Conservation (phyloP, 2,113 vertebrate species). For the Strix aluco region DNA sequence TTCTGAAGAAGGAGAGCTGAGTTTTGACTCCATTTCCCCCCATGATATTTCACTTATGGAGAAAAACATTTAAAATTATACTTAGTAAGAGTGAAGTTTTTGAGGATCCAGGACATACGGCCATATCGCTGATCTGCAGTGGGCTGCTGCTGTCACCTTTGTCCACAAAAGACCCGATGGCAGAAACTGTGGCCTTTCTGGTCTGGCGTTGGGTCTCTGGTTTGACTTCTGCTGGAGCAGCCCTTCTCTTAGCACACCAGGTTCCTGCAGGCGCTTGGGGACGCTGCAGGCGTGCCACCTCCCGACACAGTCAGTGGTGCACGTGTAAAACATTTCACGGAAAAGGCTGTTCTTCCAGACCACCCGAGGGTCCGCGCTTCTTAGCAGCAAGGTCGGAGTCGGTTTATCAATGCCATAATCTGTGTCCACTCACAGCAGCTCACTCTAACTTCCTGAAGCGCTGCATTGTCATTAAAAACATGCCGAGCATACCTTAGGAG, state of each 20-base stretch:
- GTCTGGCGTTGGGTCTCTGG: rapidly evolving
- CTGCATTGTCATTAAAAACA: neutral
- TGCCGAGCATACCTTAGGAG: neutral
- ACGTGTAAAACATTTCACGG: neutral
- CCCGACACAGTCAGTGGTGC: neutral
- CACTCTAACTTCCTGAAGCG: neutral
- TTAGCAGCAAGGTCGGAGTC: rapidly evolving
- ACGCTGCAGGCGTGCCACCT: neutral
- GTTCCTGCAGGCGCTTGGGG: neutral
- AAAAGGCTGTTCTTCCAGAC: neutral
- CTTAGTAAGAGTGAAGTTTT: neutral
- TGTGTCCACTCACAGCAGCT: neutral
- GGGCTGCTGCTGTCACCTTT: neutral
- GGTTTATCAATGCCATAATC: neutral
- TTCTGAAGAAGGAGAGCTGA: neutral
- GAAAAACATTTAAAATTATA: neutral
- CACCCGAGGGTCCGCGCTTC: rapidly evolving
- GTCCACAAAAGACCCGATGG: neutral
- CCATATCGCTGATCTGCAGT: rapidly evolving
- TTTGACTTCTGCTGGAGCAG: neutral
- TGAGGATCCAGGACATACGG: neutral
- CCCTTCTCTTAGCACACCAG: neutral
- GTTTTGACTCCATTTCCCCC: neutral
- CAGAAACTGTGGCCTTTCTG: neutral
- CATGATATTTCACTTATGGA: neutral